Evolutionary conservation across 2,888 invertebrate species (phyloP).

Genomic region (Diarsia brunnea): DNA sequence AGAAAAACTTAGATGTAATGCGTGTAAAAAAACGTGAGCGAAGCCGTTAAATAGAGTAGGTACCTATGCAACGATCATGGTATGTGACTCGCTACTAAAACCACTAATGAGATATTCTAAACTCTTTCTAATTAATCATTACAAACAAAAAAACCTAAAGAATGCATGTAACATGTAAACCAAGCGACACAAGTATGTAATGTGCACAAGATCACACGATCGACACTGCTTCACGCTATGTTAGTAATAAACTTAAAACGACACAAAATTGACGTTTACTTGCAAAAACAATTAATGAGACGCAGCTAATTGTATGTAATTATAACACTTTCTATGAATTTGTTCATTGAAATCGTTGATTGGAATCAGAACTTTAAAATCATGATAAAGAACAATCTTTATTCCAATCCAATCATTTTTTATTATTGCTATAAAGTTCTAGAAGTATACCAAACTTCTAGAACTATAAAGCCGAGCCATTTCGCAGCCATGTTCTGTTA

Average conservation of each 20-base stretch:
- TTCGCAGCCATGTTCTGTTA: too few relatives aligned
- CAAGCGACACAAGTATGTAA: constrained; percentile 1
- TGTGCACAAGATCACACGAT: constrained; percentile 28
- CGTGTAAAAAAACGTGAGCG: neutral
- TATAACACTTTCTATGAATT: constrained; percentile 48
- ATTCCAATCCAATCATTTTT: neutral
- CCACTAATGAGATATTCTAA: neutral
- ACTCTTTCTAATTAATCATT: constrained; percentile 18
- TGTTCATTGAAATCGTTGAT: neutral
- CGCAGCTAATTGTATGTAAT: constrained; percentile 25
- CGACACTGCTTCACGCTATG: constrained; percentile 27
- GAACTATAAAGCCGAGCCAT: too few relatives aligned
- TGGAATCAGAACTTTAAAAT: neutral
- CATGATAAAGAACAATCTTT: too few relatives aligned
- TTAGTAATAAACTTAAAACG: constrained; percentile 12
- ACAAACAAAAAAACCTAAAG: constrained; percentile 28
- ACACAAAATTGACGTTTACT: constrained; percentile 31
- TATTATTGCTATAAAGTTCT: neutral
- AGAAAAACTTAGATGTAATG: neutral
- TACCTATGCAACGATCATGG: neutral
- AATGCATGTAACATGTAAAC: constrained; percentile 39
- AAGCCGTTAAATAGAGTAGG: neutral
- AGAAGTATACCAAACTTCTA: too few relatives aligned
- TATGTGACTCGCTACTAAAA: neutral
- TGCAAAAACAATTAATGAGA: constrained; percentile 35